Percentiles rank a stretch among this genome's conserved stretches.
Evolutionary conservation across 2,113 vertebrate species (phyloP).

Genomic region (Mus pahari): DNA sequence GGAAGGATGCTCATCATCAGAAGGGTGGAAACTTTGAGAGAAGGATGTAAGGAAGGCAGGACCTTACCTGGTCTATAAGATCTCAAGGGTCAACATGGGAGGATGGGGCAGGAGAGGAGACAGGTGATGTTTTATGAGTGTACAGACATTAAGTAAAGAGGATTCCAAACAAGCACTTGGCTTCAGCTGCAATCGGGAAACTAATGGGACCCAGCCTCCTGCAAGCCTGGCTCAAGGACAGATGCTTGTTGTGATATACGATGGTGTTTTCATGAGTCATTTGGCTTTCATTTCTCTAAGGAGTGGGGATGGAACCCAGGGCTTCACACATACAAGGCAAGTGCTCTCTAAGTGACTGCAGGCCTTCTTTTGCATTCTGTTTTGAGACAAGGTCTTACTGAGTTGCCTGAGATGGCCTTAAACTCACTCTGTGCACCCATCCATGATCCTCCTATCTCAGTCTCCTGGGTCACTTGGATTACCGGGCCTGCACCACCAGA

Average conservation of each 20-base stretch:
- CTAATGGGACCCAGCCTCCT: not conserved
- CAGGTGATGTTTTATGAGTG: not conserved
- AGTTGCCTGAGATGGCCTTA: not conserved
- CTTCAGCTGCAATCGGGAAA: not conserved
- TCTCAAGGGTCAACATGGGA: not conserved
- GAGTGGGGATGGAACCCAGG: not conserved
- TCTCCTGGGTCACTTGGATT: not conserved
- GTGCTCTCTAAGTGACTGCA: no score
- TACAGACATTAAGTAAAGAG: not conserved
- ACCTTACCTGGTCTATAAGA: not conserved
- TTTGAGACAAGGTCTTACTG: not conserved
- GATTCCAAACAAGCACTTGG: not conserved
- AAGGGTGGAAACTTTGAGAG: not conserved
- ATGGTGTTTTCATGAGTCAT: not conserved
- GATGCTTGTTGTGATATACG: not conserved
- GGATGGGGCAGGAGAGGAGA: not conserved
- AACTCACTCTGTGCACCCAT: not conserved
- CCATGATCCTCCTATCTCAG: not conserved
- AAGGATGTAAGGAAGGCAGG: not conserved
- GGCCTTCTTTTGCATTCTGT: not conserved
- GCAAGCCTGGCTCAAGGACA: not conserved
- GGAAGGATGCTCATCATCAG: not conserved
- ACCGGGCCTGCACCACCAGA: not conserved
- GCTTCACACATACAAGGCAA: not conserved
- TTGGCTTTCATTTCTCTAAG: not conserved